A percentile compares a stretch with the other conserved stretches of the same genome.
Evolutionary conservation across 2,113 vertebrate genomes (phyloP).

Genomic region (Tympanuchus pallidicinctus): DNA sequence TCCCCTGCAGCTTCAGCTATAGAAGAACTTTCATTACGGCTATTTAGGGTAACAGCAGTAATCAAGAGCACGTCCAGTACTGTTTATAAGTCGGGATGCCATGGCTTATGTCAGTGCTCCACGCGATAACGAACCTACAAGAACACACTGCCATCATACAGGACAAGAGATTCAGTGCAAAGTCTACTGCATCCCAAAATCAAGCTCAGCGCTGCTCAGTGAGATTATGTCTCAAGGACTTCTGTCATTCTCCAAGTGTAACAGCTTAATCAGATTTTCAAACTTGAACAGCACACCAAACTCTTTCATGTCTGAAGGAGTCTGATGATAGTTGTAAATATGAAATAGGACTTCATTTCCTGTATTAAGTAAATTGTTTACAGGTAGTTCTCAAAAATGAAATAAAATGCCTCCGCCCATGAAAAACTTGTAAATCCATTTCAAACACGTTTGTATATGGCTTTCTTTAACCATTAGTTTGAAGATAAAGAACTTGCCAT

Average conservation of each 20-base stretch:
- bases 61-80: not conserved
- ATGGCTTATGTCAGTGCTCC: not conserved
- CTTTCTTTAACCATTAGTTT: not conserved
- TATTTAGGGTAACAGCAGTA: not conserved
- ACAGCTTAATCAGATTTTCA: conserved; percentile 2
- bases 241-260: not conserved
- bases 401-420: not conserved
- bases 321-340: not conserved
- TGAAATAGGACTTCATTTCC: not conserved
- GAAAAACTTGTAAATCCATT: not conserved
- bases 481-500: not conserved
- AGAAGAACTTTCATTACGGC: not conserved
- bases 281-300: not conserved
- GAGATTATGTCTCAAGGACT: not conserved
- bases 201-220: not conserved
- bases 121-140: not conserved
- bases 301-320: not conserved
- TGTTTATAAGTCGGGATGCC: conserved; percentile 12
- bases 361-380: not conserved
- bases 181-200: not conserved
- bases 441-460: not conserved
- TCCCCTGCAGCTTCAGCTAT: not conserved
- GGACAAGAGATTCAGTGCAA: not conserved
- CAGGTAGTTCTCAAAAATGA: not conserved
- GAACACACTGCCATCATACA: not conserved